Base-by-base conservation (phyloP, 2,113 vertebrate genomes). In the Bucco capensis region DNA sequence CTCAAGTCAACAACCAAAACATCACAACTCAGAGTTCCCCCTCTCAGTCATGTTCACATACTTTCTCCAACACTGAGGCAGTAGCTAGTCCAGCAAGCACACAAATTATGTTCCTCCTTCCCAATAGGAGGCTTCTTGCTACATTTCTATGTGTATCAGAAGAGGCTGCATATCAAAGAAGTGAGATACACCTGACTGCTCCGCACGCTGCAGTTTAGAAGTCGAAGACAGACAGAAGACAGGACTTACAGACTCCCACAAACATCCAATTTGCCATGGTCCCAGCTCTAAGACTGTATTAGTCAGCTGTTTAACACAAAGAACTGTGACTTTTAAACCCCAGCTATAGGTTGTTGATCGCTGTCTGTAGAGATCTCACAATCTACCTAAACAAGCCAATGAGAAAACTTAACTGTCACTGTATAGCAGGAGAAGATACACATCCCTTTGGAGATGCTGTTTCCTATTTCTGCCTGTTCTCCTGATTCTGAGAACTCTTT, bases 41-140 rank as follows among this genome's bases (percentile, higher is more conserved):
- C 40, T 4, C 0, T 35, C 57, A 49, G 21, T 2, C 0, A 5
- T 18, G 30, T 54, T 71, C 60, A 56, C 0, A 0, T 3, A 51
- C 35, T 38, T 75, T 28, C 66, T 67, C 62, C 30, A 67, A 27
- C 60, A 54, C 30, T 7, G 44, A 72, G 37, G 53, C 47, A 78
- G 30, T 50, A 75, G 79, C 49, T 22, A 31, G 14, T n/a, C 40
- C 42, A 78, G 70, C 47, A 86, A 76, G 46, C 31, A 56, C 7
- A 1, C 46, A 35, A 67, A 69, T 19, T 67, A 14, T 5, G 24
- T 30, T 49, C 9, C 30, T 72, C 49, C 24, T 88, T 71, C 70
- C 38, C 44, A 74, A 31, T 0, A 86, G 46, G 4, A 57, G 31
- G 38, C 27, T 58, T 76, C 17, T 53, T 61, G 31, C 24, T 74